A percentile compares a stretch with the other conserved stretches of the same genome.
These are phyloP conservation scores for Chaetura pelagica DNA, from an alignment of 2,113 vertebrate species.

Conservation along the genomic window DNA sequence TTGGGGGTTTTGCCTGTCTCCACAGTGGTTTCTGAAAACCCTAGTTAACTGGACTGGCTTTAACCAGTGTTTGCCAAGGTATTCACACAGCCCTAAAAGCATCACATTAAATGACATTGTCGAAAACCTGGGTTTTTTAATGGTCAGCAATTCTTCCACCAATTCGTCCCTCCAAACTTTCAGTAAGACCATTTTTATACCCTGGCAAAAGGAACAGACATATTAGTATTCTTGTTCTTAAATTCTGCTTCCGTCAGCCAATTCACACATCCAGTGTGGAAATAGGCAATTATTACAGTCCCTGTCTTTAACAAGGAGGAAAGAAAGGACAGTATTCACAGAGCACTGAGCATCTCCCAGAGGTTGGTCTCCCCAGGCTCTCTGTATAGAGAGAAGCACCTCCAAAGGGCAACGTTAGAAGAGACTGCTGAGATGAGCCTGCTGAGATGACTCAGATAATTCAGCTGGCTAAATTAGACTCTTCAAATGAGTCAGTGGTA, in stretches of 20 bases:
- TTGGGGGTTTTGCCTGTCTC: neutral
- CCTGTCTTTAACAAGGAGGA: neutral
- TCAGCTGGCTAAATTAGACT: conserved; percentile 53
- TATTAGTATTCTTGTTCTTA: neutral
- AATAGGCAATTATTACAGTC: neutral
- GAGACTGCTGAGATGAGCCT: conserved; percentile 38
- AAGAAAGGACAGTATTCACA: neutral
- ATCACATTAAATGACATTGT: neutral
- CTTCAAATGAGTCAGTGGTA: conserved; percentile 61
- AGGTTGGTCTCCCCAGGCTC: neutral
- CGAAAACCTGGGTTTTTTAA: neutral
- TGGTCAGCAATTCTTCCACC: neutral
- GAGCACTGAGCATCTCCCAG: neutral
- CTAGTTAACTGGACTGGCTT: neutral
- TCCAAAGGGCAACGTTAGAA: conserved; percentile 31
- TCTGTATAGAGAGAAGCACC: neutral
- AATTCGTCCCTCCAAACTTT: neutral
- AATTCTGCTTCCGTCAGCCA: neutral
- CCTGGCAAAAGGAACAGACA: neutral
- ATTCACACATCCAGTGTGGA: neutral
- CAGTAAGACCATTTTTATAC: neutral
- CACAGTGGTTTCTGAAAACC: neutral
- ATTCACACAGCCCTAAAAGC: neutral
- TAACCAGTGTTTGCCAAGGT: neutral
- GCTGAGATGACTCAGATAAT: conserved; percentile 55